These are phyloP conservation scores for Heliconius ethilla DNA, from an alignment of 2,888 invertebrate genomes.

Conservation along the genomic window DNA sequence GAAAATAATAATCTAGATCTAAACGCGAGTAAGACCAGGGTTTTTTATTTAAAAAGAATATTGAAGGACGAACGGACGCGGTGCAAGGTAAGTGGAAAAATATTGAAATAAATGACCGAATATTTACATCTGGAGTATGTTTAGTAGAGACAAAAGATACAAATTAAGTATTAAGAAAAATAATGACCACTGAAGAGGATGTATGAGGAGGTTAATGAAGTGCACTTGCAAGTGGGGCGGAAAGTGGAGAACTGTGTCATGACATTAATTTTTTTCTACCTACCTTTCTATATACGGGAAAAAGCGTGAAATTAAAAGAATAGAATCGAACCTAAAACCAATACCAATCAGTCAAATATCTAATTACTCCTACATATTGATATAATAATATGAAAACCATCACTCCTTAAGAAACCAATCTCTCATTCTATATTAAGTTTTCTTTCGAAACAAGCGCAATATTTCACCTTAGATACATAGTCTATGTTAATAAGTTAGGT, in stretches of 20 bases:
- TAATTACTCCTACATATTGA: not conserved
- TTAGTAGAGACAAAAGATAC: too few species aligned
- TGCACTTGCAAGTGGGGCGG: too few species aligned
- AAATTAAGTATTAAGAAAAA: too few species aligned
- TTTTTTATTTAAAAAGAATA: too few species aligned
- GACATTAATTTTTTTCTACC: too few species aligned
- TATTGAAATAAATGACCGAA: too few species aligned
- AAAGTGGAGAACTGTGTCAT: too few species aligned
- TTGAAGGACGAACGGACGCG: too few species aligned
- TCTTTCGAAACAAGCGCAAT: not conserved
- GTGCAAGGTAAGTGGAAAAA: too few species aligned
- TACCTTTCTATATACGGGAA: not conserved
- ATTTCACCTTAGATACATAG: slow-evolving; percentile 17
- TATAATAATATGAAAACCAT: not conserved
- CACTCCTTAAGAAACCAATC: not conserved
- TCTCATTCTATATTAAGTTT: slow-evolving; percentile 30
- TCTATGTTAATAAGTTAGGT: slow-evolving; percentile 60
- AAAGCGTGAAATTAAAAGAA: not conserved
- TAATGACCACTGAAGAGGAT: too few species aligned
- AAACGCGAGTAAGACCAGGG: not conserved
- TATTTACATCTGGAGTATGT: too few species aligned
- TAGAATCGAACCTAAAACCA: not conserved
- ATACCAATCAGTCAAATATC: not conserved
- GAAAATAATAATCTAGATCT: not conserved
- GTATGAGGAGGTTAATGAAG: too few species aligned